Base-by-base conservation (phyloP, 2,888 invertebrate species). In the Exephanes ischioxanthus region DNA sequence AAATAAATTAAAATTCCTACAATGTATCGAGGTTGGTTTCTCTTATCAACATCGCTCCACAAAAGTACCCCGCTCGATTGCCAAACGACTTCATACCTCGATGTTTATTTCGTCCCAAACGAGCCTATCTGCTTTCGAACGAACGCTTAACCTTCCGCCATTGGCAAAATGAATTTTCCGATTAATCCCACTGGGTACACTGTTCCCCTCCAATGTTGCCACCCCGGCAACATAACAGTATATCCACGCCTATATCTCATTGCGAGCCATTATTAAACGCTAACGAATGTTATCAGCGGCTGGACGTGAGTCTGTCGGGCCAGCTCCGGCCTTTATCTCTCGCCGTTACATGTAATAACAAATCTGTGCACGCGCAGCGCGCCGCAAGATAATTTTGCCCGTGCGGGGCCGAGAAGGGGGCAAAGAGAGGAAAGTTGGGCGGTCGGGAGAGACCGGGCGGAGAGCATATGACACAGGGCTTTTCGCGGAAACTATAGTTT, bases 401-500 rank as follows among this genome's bases (percentile, higher is more conserved):
- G 58, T 85, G 83, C 79, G 48, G 26, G 22, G 73, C 58, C 55
- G 30, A 75, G 76, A 68, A 70, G 70, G 80, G n/a, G 70, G 22
- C 70, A 48, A 22, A 58, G 67, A 26, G 48, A 66, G 41, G 26
- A 53, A 26, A 45, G 45, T 45, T 70, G 63, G 67, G 7, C 9
- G 9, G 9, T 11, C 41, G 83, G 72, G 30, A 61, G 30, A 26
- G 19, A n/a, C 19, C 22, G 45, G 16, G 72, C 58, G 66, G 51
- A 41, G 41, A 84, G 83, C 84, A 71, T 80, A 85, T 88, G 87
- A 84, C 86, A 85, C 73, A 53, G 80, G 45, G 78, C 84, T 80
- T 78, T 84, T 73, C 41, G 87, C 92, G 93, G 92, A 92, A 92
- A 89, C 91, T 91, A 91, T 92, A 90, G 92, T 90, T 91, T 90